Conservation (phyloP, 2,113 vertebrate species). For the Garra rufa region DNA sequence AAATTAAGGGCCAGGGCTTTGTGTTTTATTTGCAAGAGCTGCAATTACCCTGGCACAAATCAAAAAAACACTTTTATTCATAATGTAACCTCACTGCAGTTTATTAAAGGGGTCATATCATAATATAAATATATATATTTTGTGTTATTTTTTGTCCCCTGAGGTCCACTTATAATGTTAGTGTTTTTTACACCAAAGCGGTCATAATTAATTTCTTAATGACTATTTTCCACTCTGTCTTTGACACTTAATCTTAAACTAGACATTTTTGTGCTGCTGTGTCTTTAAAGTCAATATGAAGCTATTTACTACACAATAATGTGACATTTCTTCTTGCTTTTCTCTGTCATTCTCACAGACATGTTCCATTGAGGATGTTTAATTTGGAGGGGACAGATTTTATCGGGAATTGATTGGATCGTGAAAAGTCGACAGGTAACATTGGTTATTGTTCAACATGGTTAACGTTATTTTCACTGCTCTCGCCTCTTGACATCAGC, state of each 20-base stretch:
- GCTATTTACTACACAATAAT: not conserved
- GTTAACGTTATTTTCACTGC: not conserved
- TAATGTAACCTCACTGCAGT: slow-evolving; percentile 31
- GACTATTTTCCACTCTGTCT: not conserved
- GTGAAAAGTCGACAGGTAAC: not conserved
- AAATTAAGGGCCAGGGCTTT: slow-evolving; percentile 49
- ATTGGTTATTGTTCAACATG: not conserved
- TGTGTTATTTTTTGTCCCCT: slow-evolving; percentile 8
- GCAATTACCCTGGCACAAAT: slow-evolving; percentile 32
- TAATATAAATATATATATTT: slow-evolving; percentile 10
- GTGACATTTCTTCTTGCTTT: no score
- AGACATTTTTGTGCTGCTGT: not conserved
- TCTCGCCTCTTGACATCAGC: not conserved
- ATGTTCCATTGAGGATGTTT: not conserved
- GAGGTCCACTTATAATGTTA: slow-evolving; percentile 23
- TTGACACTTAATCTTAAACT: not conserved
- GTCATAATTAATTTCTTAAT: slow-evolving; percentile 17
- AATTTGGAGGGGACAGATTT: not conserved
- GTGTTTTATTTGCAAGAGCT: slow-evolving; percentile 19
- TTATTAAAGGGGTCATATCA: slow-evolving; percentile 18
- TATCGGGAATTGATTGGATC: not conserved
- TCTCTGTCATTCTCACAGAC: not conserved
- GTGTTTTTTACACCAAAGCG: not conserved
- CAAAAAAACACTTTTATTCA: not conserved
- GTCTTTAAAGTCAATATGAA: slow-evolving; percentile 15